Base-by-base conservation (phyloP, 2,888 invertebrate species). In the Helicoverpa assulta region DNA sequence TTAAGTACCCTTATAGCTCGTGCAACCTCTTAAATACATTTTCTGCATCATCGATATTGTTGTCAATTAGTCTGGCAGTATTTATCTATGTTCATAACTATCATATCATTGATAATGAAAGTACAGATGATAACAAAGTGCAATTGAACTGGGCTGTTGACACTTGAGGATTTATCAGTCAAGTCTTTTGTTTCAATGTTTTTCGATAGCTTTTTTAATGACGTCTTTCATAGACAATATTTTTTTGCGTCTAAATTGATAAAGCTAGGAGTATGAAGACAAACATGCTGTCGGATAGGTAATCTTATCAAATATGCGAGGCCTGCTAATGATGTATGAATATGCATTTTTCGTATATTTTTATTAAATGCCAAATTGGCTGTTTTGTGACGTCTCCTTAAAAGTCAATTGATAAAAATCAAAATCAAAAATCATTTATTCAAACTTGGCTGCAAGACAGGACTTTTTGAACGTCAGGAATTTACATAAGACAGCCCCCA, bases 111-210 rank as follows among this genome's bases (percentile, higher is more conserved):
- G 33, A 47, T 29, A 56, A 70, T 37, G 37, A 52, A 57, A 61
- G 29, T 56, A 50, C n/a, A 37, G 5, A 26, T 7, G 50, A 58
- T 61, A 16, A 40, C 10, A 40, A 12, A 50, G 10, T 54, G 10
- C 40, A 10, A 26, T 6, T 5, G 16, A 18, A 21, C 2, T 40
- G 43, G 69, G 53, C 12, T 65, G 50, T 58, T 75, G 70, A 65
- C 57, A 37, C 14, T 47, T 12, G 1, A 18, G 26, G n/a, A 43
- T 43, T 54, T 47, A 74, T 73, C 68, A 52, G 62, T 74, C 75
- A 73, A 75, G 70, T 26, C 18, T 51, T 64, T 52, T 56, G 18
- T 69, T 75, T 58, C 53, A 62, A 51, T 59, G 62, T 29, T 54
- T 12, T 6, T 16, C 43, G 47, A 26, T 52, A n/a, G 14, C 33